These are phyloP conservation scores for Epinephelus coioides DNA, from an alignment of 2,797 vertebrate species.

Conservation along the genomic window DNA sequence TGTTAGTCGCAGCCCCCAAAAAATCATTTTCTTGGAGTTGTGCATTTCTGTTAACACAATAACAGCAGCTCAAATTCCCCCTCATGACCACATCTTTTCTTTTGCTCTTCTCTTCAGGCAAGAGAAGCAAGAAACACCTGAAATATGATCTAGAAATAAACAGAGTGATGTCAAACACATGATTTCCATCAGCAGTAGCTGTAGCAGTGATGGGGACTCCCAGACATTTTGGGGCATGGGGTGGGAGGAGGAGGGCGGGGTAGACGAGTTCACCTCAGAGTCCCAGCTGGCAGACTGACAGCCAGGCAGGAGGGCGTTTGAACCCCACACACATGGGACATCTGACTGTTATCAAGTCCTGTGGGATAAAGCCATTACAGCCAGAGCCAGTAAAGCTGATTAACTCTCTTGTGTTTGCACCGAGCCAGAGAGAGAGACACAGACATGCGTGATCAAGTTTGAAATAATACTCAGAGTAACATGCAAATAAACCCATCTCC, in stretches of 20 bases:
- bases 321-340: constrained; percentile 74
- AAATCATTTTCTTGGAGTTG: neutral
- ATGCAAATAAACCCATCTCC: constrained; percentile 51
- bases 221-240: constrained; percentile 22
- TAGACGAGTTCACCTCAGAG: constrained; percentile 28
- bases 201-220: constrained; percentile 29
- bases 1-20: neutral
- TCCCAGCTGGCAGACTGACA: constrained; percentile 76
- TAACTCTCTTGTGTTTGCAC: constrained; percentile 74
- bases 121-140: neutral
- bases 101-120: neutral
- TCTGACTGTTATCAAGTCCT: constrained; percentile 67
- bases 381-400: constrained; percentile 81
- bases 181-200: neutral
- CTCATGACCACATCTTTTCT: neutral
- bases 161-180: neutral
- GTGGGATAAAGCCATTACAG: constrained; percentile 66
- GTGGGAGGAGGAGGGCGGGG: neutral
- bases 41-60: neutral
- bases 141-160: neutral
- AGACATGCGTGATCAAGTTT: constrained; percentile 66
- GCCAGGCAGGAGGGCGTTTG: constrained; percentile 58
- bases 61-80: neutral
- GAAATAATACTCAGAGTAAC: constrained; percentile 57
- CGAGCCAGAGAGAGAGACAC: constrained; percentile 29